Evolutionary conservation across 2,888 invertebrate species (phyloP).

Genomic region (Xanthia togata): DNA sequence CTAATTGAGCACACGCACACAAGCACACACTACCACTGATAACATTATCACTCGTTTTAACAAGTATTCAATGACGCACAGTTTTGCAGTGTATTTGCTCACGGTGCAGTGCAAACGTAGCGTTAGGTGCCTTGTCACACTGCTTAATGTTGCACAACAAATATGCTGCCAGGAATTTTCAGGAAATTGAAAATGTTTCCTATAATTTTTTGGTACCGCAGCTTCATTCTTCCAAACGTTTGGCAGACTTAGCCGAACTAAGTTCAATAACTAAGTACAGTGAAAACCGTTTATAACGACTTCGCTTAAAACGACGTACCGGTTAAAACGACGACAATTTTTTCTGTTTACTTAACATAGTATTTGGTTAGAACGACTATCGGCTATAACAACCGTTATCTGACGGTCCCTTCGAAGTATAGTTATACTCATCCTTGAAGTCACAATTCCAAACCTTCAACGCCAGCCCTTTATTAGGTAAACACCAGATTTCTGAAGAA

Average conservation of each 20-base stretch:
- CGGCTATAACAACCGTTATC: too few relatives aligned
- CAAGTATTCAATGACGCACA: constrained; percentile 78
- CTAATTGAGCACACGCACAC: constrained; percentile 64
- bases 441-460: neutral
- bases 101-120: constrained; percentile 45
- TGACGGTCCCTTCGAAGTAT: too few relatives aligned
- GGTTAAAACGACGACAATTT: too few relatives aligned
- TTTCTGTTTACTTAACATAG: too few relatives aligned
- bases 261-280: neutral
- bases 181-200: constrained; percentile 2
- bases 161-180: neutral
- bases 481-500: neutral
- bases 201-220: neutral
- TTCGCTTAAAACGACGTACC: too few relatives aligned
- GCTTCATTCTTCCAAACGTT: neutral
- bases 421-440: too few relatives aligned
- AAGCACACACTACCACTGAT: constrained; percentile 69
- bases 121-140: constrained; percentile 63
- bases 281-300: too few relatives aligned
- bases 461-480: neutral
- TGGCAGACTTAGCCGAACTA: neutral
- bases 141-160: constrained; percentile 39
- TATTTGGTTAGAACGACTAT: too few relatives aligned
- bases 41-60: constrained; percentile 77
- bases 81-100: constrained; percentile 72